Base-by-base conservation (phyloP, 2,888 invertebrate genomes). In the Entomobrya proxima region DNA sequence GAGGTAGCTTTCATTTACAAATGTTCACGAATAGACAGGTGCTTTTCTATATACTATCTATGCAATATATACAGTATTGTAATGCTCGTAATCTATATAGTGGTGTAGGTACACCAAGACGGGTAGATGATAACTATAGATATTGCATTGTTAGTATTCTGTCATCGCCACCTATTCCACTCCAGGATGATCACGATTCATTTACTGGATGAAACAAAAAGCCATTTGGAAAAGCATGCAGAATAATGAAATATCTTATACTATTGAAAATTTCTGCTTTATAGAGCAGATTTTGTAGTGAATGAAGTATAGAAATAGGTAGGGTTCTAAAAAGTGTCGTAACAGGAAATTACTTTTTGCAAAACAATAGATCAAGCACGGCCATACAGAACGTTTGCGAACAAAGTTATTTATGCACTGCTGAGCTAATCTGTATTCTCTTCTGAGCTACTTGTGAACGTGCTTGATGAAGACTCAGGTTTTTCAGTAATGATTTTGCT, bases 341-440 rank as follows among this genome's bases (percentile, higher is more conserved):
- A n/a, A n/a, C 18, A 64, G 64, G 35, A 64, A 64, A 64, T 64
- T 64, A 64, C 32, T 64, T 64, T 64, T 64, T 32, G 32, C 37
- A 35, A 64, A 64, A 64, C 37, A 64, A 64, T 64, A 55, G 55
- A 24, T 13, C 24, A n/a, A n/a, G 27, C 24, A 55, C 15, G 55
- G 1, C 21, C 6, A n/a, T 15, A 55, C 5, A 27, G 24, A 24
- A 55, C n/a, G n/a, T n/a, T 24, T 55, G 18, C 27, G 27, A 55
- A 55, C 27, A 55, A 50, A 55, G 27, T 55, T 21, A 27, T 55
- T 55, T 55, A 55, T 55, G 55, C 52, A 5, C 52, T 55, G 2
- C 13, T 24, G 24, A 50, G 50, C 13, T 50, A 50, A 50, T 50
- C 50, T 50, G n/a, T 2, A 13, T 47, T n/a, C 11, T 47, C 3